Base-by-base conservation (phyloP, 2,113 vertebrate species). In the Dicrurus megarhynchus region DNA sequence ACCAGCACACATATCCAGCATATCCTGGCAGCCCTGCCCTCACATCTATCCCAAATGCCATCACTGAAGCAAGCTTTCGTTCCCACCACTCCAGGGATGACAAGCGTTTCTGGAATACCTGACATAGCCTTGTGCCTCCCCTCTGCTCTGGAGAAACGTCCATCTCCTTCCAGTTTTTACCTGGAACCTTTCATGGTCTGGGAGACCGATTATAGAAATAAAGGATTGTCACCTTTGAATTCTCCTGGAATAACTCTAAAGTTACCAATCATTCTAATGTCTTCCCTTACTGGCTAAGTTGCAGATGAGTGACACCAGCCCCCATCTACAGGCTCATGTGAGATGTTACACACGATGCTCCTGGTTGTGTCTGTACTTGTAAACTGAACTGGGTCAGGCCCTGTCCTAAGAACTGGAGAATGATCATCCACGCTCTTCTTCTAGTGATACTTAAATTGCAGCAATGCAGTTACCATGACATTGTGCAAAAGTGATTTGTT, bases 141-240 rank as follows among this genome's bases (percentile, higher is more conserved):
- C 53, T 84, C 65, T 52, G 56, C 65, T 84, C 42, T 39, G 19
- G 15, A 81, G 33, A 82, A 75, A 53, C 6, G 73, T 83, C n/a
- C 56, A 44, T 55, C 28, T 63, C 79, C 57, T 56, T 77, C 21
- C 41, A 30, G 53, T 69, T 95, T 91, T 82, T 53, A 33, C 60
- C 49, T 53, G 57, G 32, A 87, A 79, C 7, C 6, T 69, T 30
- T 33, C 46, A 39, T 1, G 6, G 5, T 44, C 53, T 80, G 59
- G 61, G 56, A 41, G 37, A 37, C 8, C 1, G 15, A 63, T 16
- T 24, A n/a, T 1, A 7, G 26, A 73, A 81, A 80, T 15, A 81
- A 76, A 63, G 23, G 27, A 78, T 6, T 0, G 0, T 15, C 18
- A 46, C 20, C 42, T 86, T 67, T 0, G 0, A 84, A 67, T 78